Conservation (phyloP, 2,888 invertebrate species). For the Cotesia congregata region DNA sequence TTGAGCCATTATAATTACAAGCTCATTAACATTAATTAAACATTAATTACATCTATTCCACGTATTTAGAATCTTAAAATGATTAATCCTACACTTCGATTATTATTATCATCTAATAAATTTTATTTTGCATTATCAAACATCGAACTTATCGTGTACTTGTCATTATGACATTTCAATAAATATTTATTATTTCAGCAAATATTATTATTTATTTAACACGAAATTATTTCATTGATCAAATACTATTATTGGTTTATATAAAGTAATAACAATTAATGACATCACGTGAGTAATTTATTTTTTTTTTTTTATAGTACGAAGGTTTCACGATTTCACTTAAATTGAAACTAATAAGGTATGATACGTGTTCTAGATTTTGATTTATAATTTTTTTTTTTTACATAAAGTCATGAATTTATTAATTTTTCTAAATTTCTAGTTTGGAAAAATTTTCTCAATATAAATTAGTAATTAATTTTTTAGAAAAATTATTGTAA, state of each 20-base stretch:
- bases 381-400: conserved; percentile 40
- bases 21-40: conserved; percentile 17
- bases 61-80: background rate
- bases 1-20: background rate
- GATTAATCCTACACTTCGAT: background rate
- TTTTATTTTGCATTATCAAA: background rate
- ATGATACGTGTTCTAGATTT: conserved; percentile 61
- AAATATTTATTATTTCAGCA: background rate
- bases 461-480: too few species aligned
- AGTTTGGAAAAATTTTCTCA: background rate
- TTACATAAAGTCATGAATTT: background rate
- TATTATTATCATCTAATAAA: background rate
- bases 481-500: too few species aligned
- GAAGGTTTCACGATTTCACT: background rate
- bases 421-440: background rate
- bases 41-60: background rate
- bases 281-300: background rate
- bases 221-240: background rate
- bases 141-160: background rate
- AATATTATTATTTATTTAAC: background rate
- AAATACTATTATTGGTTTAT: background rate
- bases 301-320: conserved; percentile 1
- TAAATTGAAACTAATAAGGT: conserved; percentile 56
- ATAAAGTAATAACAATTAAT: background rate
- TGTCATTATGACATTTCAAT: background rate